A percentile compares a stretch with the other conserved stretches of the same genome.
Conservation (phyloP, 2,113 vertebrate species). For the Leptocoma aspasia region DNA sequence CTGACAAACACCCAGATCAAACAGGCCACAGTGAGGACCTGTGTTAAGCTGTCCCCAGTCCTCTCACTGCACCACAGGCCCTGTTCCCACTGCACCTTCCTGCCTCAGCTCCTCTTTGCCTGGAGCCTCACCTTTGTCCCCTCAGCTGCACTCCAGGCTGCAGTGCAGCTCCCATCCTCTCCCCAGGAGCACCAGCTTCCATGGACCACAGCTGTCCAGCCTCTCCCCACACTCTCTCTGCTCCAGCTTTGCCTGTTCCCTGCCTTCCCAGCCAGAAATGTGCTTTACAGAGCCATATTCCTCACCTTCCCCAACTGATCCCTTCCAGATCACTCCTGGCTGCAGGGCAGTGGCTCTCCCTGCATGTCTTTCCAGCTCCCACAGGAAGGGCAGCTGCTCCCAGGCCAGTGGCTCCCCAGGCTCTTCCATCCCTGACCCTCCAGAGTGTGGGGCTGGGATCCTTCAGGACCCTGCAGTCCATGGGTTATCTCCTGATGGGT, state of each 20-base stretch:
- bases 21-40: accelerated
- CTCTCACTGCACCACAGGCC: background rate
- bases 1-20: accelerated
- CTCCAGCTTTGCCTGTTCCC: background rate
- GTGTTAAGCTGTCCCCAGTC: accelerated
- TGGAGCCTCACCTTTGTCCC: accelerated
- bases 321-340: background rate
- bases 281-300: accelerated
- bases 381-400: background rate
- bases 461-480: accelerated
- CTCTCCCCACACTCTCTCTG: background rate
- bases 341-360: background rate
- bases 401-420: background rate
- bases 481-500: accelerated
- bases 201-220: background rate
- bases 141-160: background rate
- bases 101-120: background rate
- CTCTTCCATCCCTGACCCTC: background rate
- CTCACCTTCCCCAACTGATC: no score
- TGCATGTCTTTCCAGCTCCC: background rate
- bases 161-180: background rate
- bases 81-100: background rate
- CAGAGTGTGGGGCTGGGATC: accelerated
- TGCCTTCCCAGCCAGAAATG: background rate
- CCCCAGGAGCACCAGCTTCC: background rate